Percentiles rank a stretch among this genome's conserved stretches.
phyloP scores from a whole-genome alignment of 2,888 invertebrate genomes.

The Carpatolechia fugitivella region DNA sequence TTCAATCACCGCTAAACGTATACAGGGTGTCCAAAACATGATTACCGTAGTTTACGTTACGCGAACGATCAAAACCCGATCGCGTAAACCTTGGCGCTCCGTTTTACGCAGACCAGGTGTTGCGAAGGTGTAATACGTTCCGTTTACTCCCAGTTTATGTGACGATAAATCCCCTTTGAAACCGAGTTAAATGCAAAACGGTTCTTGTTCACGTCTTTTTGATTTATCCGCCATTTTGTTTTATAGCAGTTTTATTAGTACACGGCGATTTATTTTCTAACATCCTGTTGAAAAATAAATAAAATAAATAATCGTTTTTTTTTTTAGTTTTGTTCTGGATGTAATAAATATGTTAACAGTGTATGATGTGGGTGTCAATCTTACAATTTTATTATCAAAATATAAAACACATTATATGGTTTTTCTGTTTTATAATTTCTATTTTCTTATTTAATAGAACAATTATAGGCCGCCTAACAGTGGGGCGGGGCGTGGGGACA shows the following conservation, averaged over 20 bases:
- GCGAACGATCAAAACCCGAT: constrained; percentile 2
- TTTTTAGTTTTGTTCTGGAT: too few species aligned
- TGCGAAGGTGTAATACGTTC: constrained; percentile 12
- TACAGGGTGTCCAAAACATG: background rate
- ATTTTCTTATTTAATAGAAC: too few species aligned
- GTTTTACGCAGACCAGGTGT: constrained; percentile 16
- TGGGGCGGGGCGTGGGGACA: too few species aligned
- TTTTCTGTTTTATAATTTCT: too few species aligned
- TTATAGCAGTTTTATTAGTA: constrained; percentile 3
- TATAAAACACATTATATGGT: background rate
- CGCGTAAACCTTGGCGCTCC: constrained; percentile 2
- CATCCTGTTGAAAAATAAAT: background rate
- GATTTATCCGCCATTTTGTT: constrained; percentile 9
- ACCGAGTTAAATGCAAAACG: constrained; percentile 8
- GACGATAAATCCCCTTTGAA: constrained; percentile 14
- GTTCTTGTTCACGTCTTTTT: constrained; percentile 8
- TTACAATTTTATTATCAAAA: too few species aligned
- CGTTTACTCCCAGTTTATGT: constrained; percentile 14
- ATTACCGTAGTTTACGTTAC: background rate
- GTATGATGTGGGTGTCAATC: too few species aligned
- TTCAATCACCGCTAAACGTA: too few species aligned
- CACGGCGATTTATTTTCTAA: constrained; percentile 1
- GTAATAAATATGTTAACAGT: too few species aligned
- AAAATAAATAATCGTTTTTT: too few species aligned
- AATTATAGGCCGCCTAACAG: too few species aligned